Base-by-base conservation (phyloP, 2,113 vertebrate genomes). In the Sinocyclocheilus grahami region DNA sequence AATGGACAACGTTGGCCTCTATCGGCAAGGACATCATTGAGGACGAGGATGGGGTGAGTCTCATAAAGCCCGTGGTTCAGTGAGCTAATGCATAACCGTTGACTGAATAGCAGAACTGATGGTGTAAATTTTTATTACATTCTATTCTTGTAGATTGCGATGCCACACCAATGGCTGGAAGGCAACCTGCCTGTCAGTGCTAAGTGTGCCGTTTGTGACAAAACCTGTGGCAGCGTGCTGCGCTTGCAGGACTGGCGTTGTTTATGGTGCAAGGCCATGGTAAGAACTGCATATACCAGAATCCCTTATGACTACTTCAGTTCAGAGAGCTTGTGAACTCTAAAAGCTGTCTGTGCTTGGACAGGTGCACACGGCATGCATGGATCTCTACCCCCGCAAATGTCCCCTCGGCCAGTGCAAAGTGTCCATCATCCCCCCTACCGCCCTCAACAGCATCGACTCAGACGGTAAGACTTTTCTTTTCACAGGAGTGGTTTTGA, bases 181-280 rank as follows among this genome's bases (percentile, higher is more conserved):
- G 98, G 98, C 13, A 99, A 99, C 92, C 93, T 99, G 89, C 97
- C 98, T 0, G 98, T 99, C 90, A 99, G 98, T 90, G 98, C 97
- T 95, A 99, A 97, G 93, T 99, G 98, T 51, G 96, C 95, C 0
- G 97, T 99, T 90, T 99, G 98, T 1, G 98, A 99, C 94, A 99
- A 99, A 93, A 99, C 98, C 0, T 99, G 98, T 75, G 98, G 98
- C 88, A 99, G 98, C 46, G 98, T 99, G 3, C 93, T 99, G 55
- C 95, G 98, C 39, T 95, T 99, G 69, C 98, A 99, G 87, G 98
- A 99, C 89, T 99, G 98, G 98, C 96, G 97, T 91, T 99, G 98
- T 94, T 97, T 99, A 88, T 99, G 98, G 98, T 99, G 98, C 93
- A 98, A 98, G 95, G 96, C 97, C 7, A 99, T 99, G 98, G 98